A percentile compares a stretch with the other conserved stretches of the same genome.
These are phyloP conservation scores for Mythimna pallens DNA, from an alignment of 2,888 invertebrate species.

Conservation along the genomic window DNA sequence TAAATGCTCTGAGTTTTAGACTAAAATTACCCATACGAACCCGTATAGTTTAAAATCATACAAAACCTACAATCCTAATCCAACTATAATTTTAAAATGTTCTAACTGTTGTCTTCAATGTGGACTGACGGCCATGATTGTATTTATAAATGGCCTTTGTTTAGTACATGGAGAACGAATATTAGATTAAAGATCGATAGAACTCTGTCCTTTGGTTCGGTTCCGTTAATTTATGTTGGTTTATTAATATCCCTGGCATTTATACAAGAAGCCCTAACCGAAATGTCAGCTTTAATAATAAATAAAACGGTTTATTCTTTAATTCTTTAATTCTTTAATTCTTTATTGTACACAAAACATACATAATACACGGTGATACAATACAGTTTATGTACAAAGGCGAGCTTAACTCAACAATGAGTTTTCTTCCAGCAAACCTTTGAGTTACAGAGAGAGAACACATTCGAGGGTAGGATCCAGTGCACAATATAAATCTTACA, in stretches of 20 bases:
- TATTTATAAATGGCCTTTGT: constrained; percentile 3
- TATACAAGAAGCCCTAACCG: neutral
- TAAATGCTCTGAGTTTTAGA: too few relatives aligned
- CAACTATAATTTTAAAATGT: constrained; percentile 1
- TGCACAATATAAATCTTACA: too few relatives aligned
- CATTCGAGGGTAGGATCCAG: too few relatives aligned
- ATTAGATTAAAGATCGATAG: constrained; percentile 39
- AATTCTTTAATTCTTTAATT: too few relatives aligned
- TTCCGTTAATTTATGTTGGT: constrained; percentile 10
- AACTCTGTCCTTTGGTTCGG: constrained; percentile 11
- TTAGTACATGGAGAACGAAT: constrained; percentile 24
- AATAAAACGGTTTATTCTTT: neutral
- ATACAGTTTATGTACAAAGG: too few relatives aligned
- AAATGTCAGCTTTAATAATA: constrained; percentile 33
- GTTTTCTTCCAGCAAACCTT: too few relatives aligned
- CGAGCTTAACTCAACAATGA: too few relatives aligned
- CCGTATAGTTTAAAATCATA: neutral
- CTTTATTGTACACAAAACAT: too few relatives aligned
- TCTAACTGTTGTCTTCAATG: constrained; percentile 13
- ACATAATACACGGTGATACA: too few relatives aligned
- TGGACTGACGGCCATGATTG: constrained; percentile 15
- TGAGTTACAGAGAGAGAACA: too few relatives aligned
- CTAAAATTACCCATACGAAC: neutral
- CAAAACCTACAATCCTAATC: neutral
- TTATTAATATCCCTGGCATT: constrained; percentile 31